Conservation (phyloP, 64 coral and sea anemone species). For the Stylophora pistillata region DNA sequence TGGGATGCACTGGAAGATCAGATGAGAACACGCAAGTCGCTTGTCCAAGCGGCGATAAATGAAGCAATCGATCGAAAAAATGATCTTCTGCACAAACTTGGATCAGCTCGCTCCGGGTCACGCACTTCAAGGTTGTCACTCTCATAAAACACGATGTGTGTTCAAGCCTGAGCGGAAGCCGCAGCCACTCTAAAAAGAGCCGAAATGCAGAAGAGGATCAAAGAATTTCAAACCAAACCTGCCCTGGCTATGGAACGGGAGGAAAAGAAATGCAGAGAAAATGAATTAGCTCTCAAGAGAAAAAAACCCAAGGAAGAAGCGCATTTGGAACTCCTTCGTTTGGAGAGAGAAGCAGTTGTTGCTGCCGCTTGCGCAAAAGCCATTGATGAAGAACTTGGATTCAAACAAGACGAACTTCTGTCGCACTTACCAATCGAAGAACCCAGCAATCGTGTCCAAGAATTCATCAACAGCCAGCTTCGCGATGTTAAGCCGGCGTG, state of each 20-base stretch:
- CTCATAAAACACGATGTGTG: too few species aligned
- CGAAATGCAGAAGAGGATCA: not conserved
- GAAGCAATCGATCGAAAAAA: conserved; percentile 38
- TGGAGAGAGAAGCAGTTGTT: conserved; percentile 24
- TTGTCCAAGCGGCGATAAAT: conserved; percentile 2
- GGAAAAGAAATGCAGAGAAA: not conserved
- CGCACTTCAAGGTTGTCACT: too few species aligned
- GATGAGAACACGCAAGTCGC: conserved; percentile 10
- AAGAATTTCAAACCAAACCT: not conserved
- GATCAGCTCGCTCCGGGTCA: too few species aligned
- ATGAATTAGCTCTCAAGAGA: conserved; percentile 7
- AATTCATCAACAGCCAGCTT: not conserved
- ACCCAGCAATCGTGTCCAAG: not conserved
- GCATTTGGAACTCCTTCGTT: not conserved
- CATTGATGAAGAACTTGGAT: conserved; percentile 17
- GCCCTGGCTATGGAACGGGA: not conserved
- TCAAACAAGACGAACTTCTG: not conserved
- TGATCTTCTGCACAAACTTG: not conserved
- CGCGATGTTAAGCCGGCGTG: not conserved
- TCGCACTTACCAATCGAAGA: conserved; percentile 1
- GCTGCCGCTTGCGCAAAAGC: not conserved
- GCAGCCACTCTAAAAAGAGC: not conserved
- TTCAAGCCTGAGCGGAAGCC: too few species aligned
- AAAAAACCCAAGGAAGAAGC: conserved; percentile 9
- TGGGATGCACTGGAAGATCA: not conserved